Base-by-base conservation (phyloP, 2,888 invertebrate genomes). In the Scotopteryx bipunctaria region DNA sequence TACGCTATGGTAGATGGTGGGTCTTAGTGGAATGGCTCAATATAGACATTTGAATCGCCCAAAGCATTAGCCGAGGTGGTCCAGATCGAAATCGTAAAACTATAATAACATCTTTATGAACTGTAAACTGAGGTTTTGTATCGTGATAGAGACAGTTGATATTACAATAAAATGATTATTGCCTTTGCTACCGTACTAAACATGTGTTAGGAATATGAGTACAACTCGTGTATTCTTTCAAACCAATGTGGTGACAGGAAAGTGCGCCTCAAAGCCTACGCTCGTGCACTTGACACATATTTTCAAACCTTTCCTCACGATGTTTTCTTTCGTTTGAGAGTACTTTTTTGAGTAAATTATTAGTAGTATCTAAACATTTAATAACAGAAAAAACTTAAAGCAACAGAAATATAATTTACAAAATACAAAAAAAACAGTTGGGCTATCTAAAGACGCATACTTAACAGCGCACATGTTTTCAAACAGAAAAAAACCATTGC, bases 11-110 rank as follows among this genome's bases (percentile, higher is more conserved):
- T 23, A 67, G 73, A 73, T 32, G 25, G 17, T 17, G 8, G 74
- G 67, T 36, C 9, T 72, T 67, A 59, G 69, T 73, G 69, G 69
- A 84, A 84, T 81, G 79, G 68, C 77, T 84, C 81, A 72, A 84
- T 83, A 71, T 37, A 61, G 66, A 71, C 69, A 73, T 66, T 64
- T 61, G 63, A 56, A 69, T 61, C 62, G 80, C 81, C 75, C 47
- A 59, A 19, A 69, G 78, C 72, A 61, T 60, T 63, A 64, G 50
- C 46, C 59, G 46, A 52, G 78, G 79, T 78, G 81, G 81, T 78
- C 78, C 67, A 66, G 70, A 74, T 77, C 71, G 61, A 51, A 62
- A 76, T 76, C 73, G 57, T 76, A 72, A 73, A 74, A 66, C 46
- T 66, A 55, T 76, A 71, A 71, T 75, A 71, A 73, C 66, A 60